Evolutionary conservation across 2,888 invertebrate species (phyloP).

Genomic region (Eilema caniola): DNA sequence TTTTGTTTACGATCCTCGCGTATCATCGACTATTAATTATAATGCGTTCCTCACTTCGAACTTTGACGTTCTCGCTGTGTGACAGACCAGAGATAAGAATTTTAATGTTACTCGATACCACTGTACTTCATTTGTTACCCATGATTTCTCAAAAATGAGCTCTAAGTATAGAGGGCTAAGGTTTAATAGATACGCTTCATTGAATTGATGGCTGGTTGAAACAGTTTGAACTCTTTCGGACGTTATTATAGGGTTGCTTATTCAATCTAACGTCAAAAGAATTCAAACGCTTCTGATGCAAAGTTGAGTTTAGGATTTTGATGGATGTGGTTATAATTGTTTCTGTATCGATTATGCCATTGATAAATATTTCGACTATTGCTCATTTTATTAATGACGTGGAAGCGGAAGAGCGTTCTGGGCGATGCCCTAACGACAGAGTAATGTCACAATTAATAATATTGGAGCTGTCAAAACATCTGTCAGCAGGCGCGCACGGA

Average conservation of each 20-base stretch:
- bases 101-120: constrained; percentile 83
- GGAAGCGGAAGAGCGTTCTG: constrained; percentile 82
- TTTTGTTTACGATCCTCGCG: constrained; percentile 86
- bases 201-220: constrained; percentile 29
- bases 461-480: constrained; percentile 84
- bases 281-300: constrained; percentile 64
- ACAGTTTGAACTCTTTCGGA: constrained; percentile 61
- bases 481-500: constrained; percentile 67
- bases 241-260: constrained; percentile 54
- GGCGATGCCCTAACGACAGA: constrained; percentile 79
- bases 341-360: constrained; percentile 87
- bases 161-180: constrained; percentile 50
- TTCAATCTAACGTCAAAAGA: constrained; percentile 50
- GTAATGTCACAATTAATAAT: constrained; percentile 86
- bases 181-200: constrained; percentile 36
- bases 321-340: constrained; percentile 87
- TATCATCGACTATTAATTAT: constrained; percentile 87
- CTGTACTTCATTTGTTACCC: constrained; percentile 62
- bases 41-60: constrained; percentile 85
- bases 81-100: constrained; percentile 86
- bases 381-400: constrained; percentile 87
- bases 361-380: constrained; percentile 86
- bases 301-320: constrained; percentile 81
- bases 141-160: constrained; percentile 55
- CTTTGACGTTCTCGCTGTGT: constrained; percentile 86